Percentiles rank a stretch among this genome's conserved stretches.
phyloP scores from a whole-genome alignment of 2,888 invertebrate genomes.

The Arrhopalites spinosus region DNA sequence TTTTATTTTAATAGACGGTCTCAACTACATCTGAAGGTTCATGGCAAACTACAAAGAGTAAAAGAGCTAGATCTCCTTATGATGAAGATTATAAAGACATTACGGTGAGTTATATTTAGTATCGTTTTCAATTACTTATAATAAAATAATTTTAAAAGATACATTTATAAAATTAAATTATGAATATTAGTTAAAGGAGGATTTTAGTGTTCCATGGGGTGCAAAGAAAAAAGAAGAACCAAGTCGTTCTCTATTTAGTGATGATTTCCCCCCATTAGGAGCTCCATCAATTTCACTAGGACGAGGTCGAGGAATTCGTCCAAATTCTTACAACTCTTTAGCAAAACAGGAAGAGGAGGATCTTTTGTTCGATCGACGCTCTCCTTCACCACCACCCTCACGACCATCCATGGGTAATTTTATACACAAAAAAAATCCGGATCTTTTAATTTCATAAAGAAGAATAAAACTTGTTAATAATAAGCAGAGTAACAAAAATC shows the following conservation, averaged over 20 bases:
- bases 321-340: not conserved
- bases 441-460: too few species aligned
- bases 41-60: too few species aligned
- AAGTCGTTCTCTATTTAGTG: not conserved
- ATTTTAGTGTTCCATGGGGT: not conserved
- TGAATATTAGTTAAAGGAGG: not conserved
- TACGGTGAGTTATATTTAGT: too few species aligned
- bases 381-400: not conserved
- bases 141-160: not conserved
- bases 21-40: not conserved
- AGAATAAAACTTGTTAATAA: too few species aligned
- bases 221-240: not conserved
- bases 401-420: not conserved
- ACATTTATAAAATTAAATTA: not conserved
- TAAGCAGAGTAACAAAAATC: too few species aligned
- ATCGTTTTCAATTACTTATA: too few species aligned
- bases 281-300: not conserved
- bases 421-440: too few species aligned
- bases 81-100: too few species aligned
- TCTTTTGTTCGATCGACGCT: not conserved
- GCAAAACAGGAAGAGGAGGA: not conserved
- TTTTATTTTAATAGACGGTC: not conserved
- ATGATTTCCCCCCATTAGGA: conserved; percentile 9
- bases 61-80: too few species aligned
- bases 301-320: not conserved